Percentiles rank a stretch among this genome's conserved stretches.
These are phyloP conservation scores for Nephrotoma appendiculata DNA, from an alignment of 2,888 invertebrate genomes.

Conservation along the genomic window DNA sequence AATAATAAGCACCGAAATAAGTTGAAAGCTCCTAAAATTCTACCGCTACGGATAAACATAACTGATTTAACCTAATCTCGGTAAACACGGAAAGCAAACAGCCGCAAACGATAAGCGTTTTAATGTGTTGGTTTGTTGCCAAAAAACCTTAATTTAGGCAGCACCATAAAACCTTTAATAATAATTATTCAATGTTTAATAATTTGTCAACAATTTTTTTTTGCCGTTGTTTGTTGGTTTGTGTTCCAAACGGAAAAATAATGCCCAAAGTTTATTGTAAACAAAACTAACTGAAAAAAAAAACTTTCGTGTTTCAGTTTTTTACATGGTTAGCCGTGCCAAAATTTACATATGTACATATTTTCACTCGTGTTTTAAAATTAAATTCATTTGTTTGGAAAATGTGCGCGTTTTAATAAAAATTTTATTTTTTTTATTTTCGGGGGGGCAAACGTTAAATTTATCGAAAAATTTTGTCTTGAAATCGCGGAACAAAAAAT, in stretches of 20 bases:
- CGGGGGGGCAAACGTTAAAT: neutral
- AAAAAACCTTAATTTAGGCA: neutral
- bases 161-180: neutral
- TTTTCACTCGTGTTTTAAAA: neutral
- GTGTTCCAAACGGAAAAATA: neutral
- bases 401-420: neutral
- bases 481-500: neutral
- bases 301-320: neutral
- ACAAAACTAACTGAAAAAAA: neutral
- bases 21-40: no score
- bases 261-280: neutral
- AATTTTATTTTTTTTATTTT: neutral
- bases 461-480: neutral
- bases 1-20: no score
- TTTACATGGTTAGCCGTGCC: neutral
- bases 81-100: neutral
- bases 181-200: neutral
- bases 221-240: neutral
- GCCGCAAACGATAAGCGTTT: neutral
- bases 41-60: no score
- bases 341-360: neutral
- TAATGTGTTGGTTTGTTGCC: neutral
- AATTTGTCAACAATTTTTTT: neutral
- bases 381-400: neutral
- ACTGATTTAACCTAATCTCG: no score